These are phyloP conservation scores for Spatulosminthurus flaviceps DNA, from an alignment of 2,888 invertebrate genomes.

Conservation along the genomic window DNA sequence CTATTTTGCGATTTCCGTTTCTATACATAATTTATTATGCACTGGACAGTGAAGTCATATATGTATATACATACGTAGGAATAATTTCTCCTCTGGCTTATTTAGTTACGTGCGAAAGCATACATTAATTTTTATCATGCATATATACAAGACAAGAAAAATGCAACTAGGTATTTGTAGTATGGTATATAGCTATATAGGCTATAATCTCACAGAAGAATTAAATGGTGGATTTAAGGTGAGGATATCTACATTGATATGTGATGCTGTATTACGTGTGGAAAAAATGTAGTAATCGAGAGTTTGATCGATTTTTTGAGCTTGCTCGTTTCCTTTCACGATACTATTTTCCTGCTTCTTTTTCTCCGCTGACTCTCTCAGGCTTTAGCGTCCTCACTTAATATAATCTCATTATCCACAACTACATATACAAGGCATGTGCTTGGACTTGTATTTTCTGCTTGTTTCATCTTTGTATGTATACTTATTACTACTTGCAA, in stretches of 20 bases:
- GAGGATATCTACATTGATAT: background rate
- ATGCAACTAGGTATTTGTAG: no score
- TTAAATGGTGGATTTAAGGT: background rate
- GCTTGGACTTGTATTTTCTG: conserved; percentile 35
- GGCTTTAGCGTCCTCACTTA: conserved; percentile 50
- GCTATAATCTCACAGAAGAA: no score
- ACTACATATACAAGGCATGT: conserved; percentile 49
- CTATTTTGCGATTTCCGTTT: no score
- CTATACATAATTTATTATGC: no score
- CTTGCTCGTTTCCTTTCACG: conserved; percentile 28
- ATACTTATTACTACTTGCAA: background rate
- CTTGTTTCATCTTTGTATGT: background rate
- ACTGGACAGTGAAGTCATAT: no score
- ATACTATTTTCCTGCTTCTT: background rate
- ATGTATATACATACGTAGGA: no score
- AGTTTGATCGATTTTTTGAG: conserved; percentile 50
- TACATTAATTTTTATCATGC: no score
- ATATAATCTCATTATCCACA: conserved; percentile 51
- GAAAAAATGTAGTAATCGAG: background rate
- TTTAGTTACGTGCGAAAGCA: no score
- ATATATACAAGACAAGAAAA: no score
- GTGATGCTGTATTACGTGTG: background rate
- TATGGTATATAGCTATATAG: no score
- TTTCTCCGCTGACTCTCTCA: background rate
- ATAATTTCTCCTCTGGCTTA: no score